Evolutionary conservation across 2,797 vertebrate species (phyloP).

Genomic region (Malacoraja senta): DNA sequence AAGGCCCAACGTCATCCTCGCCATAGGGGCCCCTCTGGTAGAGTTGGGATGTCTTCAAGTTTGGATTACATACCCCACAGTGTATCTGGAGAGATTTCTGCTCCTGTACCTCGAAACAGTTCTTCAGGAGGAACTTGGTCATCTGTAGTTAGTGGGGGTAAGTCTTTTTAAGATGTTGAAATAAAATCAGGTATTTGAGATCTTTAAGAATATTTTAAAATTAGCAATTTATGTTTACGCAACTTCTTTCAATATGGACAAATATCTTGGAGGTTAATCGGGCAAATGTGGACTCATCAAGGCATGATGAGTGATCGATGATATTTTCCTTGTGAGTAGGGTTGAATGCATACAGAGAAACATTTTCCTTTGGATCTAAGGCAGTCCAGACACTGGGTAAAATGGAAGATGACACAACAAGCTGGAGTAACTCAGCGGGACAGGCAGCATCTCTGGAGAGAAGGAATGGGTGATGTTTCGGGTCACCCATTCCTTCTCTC

Average conservation of each 20-base stretch:
- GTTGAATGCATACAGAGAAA: background rate
- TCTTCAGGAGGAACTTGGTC: constrained; percentile 94
- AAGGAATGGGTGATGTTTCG: too few species aligned
- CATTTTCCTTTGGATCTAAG: background rate
- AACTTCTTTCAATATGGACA: background rate
- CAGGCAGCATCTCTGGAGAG: too few species aligned
- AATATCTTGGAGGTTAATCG: background rate
- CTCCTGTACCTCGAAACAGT: constrained; percentile 75
- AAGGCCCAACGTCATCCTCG: constrained; percentile 94
- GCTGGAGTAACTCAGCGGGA: too few species aligned
- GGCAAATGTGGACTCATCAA: background rate
- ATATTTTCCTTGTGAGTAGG: too few species aligned
- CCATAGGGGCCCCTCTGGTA: constrained; percentile 82
- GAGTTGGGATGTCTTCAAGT: constrained; percentile 74
- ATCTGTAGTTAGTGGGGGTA: constrained; percentile 95
- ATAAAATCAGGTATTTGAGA: constrained; percentile 32
- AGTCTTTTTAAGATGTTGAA: constrained; percentile 48
- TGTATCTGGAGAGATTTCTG: constrained; percentile 71
- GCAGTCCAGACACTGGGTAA: background rate
- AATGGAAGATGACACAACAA: too few species aligned
- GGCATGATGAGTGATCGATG: background rate
- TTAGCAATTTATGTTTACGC: background rate
- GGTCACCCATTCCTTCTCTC: too few species aligned
- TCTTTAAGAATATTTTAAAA: background rate
- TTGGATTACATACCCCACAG: constrained; percentile 86